phyloP scores from a whole-genome alignment of 1,140 invertebrate species.

The Fopius arisanus region DNA sequence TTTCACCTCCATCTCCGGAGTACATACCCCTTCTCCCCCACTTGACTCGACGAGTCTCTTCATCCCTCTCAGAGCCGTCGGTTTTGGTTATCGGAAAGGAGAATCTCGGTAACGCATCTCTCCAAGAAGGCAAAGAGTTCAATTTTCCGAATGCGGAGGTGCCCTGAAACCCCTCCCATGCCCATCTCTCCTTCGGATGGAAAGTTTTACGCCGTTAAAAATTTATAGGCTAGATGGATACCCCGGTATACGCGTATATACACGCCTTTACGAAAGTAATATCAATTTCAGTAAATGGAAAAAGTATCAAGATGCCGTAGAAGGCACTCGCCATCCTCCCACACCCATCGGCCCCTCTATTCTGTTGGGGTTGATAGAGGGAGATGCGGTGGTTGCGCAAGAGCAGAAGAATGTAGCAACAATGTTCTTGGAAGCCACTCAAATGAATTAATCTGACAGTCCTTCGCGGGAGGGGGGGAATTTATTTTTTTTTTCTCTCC shows the following conservation, averaged over 20 bases:
- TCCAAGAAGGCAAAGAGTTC: conserved; percentile 9
- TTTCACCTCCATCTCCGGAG: not conserved
- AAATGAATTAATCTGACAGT: conserved; percentile 11
- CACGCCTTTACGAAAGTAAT: conserved; percentile 49
- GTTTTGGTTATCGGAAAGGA: conserved; percentile 20
- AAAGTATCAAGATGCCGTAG: conserved; percentile 53
- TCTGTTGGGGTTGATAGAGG: not conserved
- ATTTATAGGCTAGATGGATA: conserved; percentile 53
- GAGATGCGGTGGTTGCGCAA: not conserved
- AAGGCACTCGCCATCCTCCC: not conserved
- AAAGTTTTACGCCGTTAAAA: conserved; percentile 51
- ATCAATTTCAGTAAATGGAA: conserved; percentile 60
- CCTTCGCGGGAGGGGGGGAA: not conserved
- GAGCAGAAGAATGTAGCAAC: not conserved
- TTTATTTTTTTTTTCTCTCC: not conserved
- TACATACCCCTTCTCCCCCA: not conserved
- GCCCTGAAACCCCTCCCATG: conserved; percentile 19
- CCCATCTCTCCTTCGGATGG: conserved; percentile 32
- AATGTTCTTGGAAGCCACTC: not conserved
- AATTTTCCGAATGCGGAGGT: conserved; percentile 30
- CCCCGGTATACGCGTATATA: conserved; percentile 31
- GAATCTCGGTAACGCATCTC: conserved; percentile 28
- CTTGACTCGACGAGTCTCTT: not conserved
- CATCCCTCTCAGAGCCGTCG: not conserved
- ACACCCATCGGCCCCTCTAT: not conserved